Evolutionary conservation across 2,113 vertebrate genomes (phyloP).

Genomic region (Rhea americana): DNA sequence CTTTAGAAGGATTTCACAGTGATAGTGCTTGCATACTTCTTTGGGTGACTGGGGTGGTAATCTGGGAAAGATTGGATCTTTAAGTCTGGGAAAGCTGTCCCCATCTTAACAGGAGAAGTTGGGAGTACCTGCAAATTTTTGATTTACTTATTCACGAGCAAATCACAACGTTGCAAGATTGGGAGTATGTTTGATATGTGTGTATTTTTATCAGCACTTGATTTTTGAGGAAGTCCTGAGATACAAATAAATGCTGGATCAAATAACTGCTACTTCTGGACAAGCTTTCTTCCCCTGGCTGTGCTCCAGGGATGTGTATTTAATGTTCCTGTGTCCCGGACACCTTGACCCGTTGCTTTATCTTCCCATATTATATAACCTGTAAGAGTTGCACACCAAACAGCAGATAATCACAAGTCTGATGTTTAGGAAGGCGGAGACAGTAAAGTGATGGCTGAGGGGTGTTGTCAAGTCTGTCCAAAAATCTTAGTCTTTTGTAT

Average conservation of each 20-base stretch:
- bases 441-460: neutral
- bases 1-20: neutral
- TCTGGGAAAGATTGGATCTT: neutral
- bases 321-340: neutral
- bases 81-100: no score
- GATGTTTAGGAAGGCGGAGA: neutral
- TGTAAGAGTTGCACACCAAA: neutral
- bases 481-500: neutral
- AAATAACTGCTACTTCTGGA: neutral
- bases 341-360: neutral
- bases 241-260: neutral
- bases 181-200: no score
- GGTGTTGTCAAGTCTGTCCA: neutral
- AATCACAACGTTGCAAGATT: no score
- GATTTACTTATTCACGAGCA: no score
- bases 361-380: accelerated
- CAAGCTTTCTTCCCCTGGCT: neutral
- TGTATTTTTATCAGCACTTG: no score
- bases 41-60: no score
- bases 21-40: neutral
- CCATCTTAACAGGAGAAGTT: no score
- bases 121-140: no score
- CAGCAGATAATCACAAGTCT: neutral
- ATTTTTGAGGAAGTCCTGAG: neutral
- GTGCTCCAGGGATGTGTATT: neutral